phyloP scores from a whole-genome alignment of 2,797 vertebrate species.

The Lepus oiostolus region DNA sequence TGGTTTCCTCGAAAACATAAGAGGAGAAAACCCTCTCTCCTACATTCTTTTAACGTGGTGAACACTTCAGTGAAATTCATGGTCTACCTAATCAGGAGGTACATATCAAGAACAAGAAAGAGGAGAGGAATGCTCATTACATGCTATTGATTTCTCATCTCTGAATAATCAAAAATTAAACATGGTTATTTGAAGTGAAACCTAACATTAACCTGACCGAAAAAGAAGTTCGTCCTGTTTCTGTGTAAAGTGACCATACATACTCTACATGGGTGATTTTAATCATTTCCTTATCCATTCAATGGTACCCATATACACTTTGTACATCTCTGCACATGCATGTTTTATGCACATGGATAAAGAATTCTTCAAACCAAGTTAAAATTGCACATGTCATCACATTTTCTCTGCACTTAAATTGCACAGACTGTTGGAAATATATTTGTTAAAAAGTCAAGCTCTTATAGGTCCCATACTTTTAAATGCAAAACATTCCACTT shows the following conservation, averaged over 20 bases:
- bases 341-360: not conserved
- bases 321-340: not conserved
- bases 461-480: not conserved
- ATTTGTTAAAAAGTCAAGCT: conserved; percentile 19
- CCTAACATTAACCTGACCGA: conserved; percentile 24
- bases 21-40: not conserved
- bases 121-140: not conserved
- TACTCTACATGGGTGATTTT: not conserved
- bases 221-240: not conserved
- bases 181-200: conserved; percentile 31
- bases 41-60: not conserved
- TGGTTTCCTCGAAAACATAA: conserved; percentile 36
- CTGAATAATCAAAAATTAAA: conserved; percentile 28
- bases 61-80: conserved; percentile 50
- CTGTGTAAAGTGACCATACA: not conserved
- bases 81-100: not conserved
- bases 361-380: not conserved
- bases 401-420: not conserved
- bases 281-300: not conserved
- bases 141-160: conserved; percentile 38
- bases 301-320: not conserved
- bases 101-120: conserved; percentile 20
- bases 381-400: not conserved
- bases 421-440: not conserved
- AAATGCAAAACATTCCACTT: not conserved